Conservation (phyloP, 2,888 invertebrate species). For the Apamea monoglypha region DNA sequence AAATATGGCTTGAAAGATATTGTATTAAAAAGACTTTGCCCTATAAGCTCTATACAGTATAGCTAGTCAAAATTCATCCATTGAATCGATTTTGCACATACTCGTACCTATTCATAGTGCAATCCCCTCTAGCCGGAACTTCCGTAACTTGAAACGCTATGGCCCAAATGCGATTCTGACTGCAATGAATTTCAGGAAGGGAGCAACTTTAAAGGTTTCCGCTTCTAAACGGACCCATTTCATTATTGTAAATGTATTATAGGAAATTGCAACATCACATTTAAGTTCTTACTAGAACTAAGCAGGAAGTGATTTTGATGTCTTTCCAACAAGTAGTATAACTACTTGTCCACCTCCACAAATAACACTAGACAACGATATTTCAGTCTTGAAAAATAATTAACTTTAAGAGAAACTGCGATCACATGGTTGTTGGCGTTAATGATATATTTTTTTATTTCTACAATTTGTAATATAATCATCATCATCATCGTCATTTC, state of each 20-base stretch:
- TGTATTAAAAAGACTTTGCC: background rate
- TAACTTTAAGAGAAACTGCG: background rate
- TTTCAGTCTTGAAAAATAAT: background rate
- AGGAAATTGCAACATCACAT: background rate
- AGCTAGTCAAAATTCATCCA: background rate
- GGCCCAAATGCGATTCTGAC: constrained; percentile 5
- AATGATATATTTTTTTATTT: too few relatives aligned
- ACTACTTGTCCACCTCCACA: too few relatives aligned
- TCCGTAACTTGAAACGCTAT: constrained; percentile 15
- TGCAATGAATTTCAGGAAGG: constrained; percentile 22
- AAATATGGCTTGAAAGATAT: background rate
- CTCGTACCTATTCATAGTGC: background rate
- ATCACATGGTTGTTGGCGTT: too few relatives aligned
- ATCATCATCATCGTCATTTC: too few relatives aligned
- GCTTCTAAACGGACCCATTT: background rate
- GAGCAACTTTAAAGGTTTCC: constrained; percentile 32
- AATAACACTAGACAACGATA: background rate
- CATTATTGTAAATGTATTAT: constrained; percentile 3
- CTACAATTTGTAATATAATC: too few relatives aligned
- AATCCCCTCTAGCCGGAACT: background rate
- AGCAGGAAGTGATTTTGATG: background rate
- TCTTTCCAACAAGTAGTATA: background rate
- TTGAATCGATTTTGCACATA: constrained; percentile 5
- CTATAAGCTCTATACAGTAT: background rate
- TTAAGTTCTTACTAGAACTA: background rate